These are phyloP conservation scores for Ophraella communa DNA, from an alignment of 2,888 invertebrate genomes.

Conservation along the genomic window DNA sequence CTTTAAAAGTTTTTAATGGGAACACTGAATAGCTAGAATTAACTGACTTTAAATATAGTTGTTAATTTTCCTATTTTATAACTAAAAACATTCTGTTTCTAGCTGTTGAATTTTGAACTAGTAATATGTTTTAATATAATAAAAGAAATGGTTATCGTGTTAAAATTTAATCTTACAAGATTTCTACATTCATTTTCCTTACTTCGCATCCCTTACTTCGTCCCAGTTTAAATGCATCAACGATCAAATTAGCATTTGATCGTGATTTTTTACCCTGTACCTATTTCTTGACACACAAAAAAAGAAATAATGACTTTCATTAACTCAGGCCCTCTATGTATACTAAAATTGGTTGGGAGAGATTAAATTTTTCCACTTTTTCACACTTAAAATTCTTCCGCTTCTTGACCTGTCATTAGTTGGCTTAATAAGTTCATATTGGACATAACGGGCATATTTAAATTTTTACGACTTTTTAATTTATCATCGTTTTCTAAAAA, in stretches of 20 bases:
- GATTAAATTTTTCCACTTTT: slow-evolving; percentile 29
- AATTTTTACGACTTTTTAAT: slow-evolving; percentile 52
- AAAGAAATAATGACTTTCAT: slow-evolving; percentile 26
- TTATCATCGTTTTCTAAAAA: slow-evolving; percentile 51
- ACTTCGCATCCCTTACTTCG: too few relatives aligned
- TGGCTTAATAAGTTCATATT: slow-evolving; percentile 43
- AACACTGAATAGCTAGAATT: too few relatives aligned
- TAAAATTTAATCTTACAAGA: too few relatives aligned
- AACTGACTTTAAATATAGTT: too few relatives aligned
- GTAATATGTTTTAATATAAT: too few relatives aligned
- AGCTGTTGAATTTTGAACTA: too few relatives aligned
- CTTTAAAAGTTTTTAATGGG: too few relatives aligned
- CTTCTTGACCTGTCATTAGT: slow-evolving; percentile 37
- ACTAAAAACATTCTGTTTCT: too few relatives aligned
- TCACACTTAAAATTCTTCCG: slow-evolving; percentile 39
- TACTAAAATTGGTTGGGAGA: slow-evolving; percentile 26
- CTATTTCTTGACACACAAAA: not conserved
- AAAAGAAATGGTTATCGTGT: too few relatives aligned
- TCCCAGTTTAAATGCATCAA: not conserved
- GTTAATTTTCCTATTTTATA: too few relatives aligned
- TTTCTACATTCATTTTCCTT: not conserved
- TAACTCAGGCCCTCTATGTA: slow-evolving; percentile 25
- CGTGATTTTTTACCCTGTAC: not conserved
- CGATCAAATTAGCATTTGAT: not conserved
- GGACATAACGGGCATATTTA: slow-evolving; percentile 40